Conservation (phyloP, 1,140 invertebrate genomes). For the Euglossa dilemma region DNA sequence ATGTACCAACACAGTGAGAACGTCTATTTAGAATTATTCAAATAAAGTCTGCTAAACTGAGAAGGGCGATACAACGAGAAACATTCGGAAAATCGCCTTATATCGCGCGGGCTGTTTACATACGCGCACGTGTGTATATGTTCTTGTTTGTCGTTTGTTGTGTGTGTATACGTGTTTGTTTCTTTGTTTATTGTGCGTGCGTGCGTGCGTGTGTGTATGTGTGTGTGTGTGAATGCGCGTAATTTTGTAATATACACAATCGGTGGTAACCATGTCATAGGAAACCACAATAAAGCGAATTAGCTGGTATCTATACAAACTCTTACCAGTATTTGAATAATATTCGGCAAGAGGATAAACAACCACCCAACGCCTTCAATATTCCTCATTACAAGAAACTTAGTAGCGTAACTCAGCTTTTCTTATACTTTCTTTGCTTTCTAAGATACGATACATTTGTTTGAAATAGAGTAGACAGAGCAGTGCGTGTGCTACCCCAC, state of each 20-base stretch:
- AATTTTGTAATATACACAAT: conserved; percentile 43
- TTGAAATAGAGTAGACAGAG: conserved; percentile 71
- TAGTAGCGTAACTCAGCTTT: conserved; percentile 69
- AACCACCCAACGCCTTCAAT: not conserved
- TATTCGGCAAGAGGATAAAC: conserved; percentile 25
- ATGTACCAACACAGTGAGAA: conserved; percentile 48
- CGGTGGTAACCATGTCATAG: conserved; percentile 43
- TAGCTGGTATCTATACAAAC: conserved; percentile 45
- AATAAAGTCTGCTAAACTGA: conserved; percentile 45
- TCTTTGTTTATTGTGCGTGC: too few relatives aligned
- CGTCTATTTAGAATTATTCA: conserved; percentile 33
- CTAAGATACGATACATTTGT: conserved; percentile 71
- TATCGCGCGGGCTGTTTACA: conserved; percentile 54
- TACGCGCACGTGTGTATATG: not conserved
- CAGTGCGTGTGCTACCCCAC: conserved; percentile 73
- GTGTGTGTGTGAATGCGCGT: not conserved
- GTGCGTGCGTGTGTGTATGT: not conserved
- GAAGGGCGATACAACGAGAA: conserved; percentile 36
- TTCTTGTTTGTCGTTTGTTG: too few relatives aligned
- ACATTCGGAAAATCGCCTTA: conserved; percentile 47
- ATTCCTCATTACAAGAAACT: conserved; percentile 18
- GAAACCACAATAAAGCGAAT: conserved; percentile 40
- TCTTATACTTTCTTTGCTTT: conserved; percentile 73
- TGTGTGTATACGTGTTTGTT: too few relatives aligned
- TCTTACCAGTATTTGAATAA: conserved; percentile 19